Evolutionary conservation across 1,140 invertebrate species (phyloP).

Genomic region (Fopius arisanus): DNA sequence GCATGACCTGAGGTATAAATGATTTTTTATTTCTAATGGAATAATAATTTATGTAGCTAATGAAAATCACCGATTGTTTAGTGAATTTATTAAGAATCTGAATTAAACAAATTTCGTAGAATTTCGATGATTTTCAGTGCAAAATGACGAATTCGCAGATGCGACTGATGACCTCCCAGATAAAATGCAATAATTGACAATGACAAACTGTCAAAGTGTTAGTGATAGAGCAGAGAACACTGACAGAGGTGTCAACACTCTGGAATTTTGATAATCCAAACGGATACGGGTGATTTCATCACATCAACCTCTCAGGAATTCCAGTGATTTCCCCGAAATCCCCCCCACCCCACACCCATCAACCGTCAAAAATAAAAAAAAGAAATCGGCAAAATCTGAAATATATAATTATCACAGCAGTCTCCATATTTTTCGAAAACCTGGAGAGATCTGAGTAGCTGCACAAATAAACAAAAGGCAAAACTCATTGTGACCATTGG

Average conservation of each 20-base stretch:
- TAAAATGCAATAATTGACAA: no score
- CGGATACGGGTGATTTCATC: constrained; percentile 11
- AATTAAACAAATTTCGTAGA: no score
- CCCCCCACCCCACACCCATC: neutral
- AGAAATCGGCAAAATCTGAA: neutral
- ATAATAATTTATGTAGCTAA: no score
- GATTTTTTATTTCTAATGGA: no score
- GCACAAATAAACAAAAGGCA: constrained; percentile 29
- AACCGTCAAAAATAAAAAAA: neutral
- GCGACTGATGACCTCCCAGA: no score
- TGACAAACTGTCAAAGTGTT: neutral
- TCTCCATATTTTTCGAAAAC: constrained; percentile 14
- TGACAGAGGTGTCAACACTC: constrained; percentile 62
- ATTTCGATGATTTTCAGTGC: no score
- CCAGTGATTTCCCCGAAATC: constrained; percentile 2
- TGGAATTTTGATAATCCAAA: constrained; percentile 56
- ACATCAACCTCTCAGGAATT: neutral
- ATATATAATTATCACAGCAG: neutral
- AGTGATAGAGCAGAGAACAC: constrained; percentile 35
- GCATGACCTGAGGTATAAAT: no score
- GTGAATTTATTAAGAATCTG: no score
- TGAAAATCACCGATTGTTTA: no score
- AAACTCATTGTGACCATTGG: constrained; percentile 1
- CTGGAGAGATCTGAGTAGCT: neutral
- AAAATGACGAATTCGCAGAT: no score